phyloP scores from a whole-genome alignment of 2,797 vertebrate genomes.

The Benthosema pterotum region DNA sequence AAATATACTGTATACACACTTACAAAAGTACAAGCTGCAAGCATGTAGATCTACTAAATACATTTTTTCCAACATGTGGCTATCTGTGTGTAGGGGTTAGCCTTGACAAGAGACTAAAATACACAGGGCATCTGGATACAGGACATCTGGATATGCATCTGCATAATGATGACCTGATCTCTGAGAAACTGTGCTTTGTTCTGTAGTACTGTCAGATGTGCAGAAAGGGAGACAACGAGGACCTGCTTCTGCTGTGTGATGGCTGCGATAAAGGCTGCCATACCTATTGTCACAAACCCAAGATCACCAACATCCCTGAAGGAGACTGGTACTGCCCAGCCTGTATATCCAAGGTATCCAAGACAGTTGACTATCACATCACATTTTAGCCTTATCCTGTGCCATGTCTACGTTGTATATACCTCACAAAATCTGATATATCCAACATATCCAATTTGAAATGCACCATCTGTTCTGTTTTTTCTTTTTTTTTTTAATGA shows the following conservation, averaged over 20 bases:
- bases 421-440: not conserved
- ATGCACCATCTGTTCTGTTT: not conserved
- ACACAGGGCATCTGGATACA: too few relatives aligned
- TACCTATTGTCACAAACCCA: conserved; percentile 98
- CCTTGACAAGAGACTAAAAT: too few relatives aligned
- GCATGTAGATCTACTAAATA: too few relatives aligned
- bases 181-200: conserved; percentile 41
- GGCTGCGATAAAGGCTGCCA: conserved; percentile 99
- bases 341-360: conserved; percentile 96
- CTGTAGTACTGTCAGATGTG: conserved; percentile 97
- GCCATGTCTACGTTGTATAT: not conserved
- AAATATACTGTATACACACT: too few relatives aligned
- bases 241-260: conserved; percentile 95
- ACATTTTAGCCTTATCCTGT: too few relatives aligned
- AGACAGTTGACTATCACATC: not conserved
- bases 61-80: too few relatives aligned
- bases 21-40: too few relatives aligned
- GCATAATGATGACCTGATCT: conserved; percentile 1
- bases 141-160: too few relatives aligned
- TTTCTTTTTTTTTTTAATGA: too few relatives aligned
- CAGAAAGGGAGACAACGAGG: conserved; percentile 97
- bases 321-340: conserved; percentile 99
- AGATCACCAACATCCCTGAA: conserved; percentile 95
- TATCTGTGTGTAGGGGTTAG: too few relatives aligned
- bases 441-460: not conserved